Conservation (phyloP, 2,888 invertebrate genomes). For the Caenorhabditis sinica region DNA sequence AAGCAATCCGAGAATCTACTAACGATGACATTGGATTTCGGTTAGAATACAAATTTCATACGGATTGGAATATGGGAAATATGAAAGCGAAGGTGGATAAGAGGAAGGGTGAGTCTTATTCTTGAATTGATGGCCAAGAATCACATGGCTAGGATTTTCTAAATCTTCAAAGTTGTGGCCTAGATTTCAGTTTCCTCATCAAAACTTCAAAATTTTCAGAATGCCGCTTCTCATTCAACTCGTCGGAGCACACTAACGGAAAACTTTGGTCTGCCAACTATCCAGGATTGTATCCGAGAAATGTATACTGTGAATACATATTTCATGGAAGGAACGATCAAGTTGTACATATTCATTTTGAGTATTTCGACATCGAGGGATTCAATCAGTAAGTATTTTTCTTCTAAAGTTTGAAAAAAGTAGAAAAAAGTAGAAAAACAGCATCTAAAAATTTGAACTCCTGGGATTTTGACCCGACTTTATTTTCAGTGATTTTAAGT, state of each 20-base stretch:
- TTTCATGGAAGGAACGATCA: conserved; percentile 88
- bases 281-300: conserved; percentile 92
- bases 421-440: no score
- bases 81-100: conserved; percentile 74
- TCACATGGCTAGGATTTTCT: not conserved
- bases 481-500: no score
- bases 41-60: conserved; percentile 74
- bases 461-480: no score
- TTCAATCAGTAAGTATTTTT: conserved; percentile 90
- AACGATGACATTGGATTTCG: conserved; percentile 70
- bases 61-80: conserved; percentile 74
- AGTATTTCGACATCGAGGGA: conserved; percentile 95
- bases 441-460: not conserved
- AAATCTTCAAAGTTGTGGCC: not conserved
- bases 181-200: no score
- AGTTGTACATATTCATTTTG: conserved; percentile 89
- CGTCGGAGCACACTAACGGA: conserved; percentile 90
- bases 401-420: no score
- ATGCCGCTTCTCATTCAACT: conserved; percentile 92
- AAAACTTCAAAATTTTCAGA: conserved; percentile 80
- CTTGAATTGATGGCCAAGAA: not conserved
- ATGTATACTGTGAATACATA: conserved; percentile 94
- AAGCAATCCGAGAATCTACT: conserved; percentile 65
- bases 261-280: conserved; percentile 89
- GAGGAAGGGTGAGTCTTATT: conserved; percentile 68